Base-by-base conservation (phyloP, 1,140 invertebrate genomes). In the Eubasilissa regina region DNA sequence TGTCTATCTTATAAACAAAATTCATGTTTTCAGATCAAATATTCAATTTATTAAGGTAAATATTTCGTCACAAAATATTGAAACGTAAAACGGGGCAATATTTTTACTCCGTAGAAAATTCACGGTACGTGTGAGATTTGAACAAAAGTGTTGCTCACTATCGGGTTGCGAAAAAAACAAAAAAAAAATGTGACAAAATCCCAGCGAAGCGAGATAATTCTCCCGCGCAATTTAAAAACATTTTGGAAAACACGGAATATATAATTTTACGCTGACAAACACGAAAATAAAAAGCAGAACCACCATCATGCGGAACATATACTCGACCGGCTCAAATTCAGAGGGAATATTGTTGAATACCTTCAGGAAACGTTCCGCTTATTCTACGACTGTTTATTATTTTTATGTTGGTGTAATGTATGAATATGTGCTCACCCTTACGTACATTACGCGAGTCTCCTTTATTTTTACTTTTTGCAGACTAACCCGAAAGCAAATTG, bases 181-280 rank as follows among this genome's bases (percentile, higher is more conserved):
- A 55, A 55, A 56, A 15, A 56, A 56, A 35, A 19, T 15, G 53
- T 21, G 25, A 62, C 25, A 62, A 62, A 62, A 43, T 12, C 25
- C 25, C 21, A 35, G 19, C 58, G 0, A 19, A 13, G 10, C 9
- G 0, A 62, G 58, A 62, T 62, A 62, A 21, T 35, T 35, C 25
- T 25, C 12, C 58, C 58, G 25, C 21, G 13, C 58, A 25, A 17
- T 62, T 62, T 21, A 7, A 35, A 62, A 62, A 21, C 21, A 35
- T 60, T 60, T 60, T 21, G 58, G 8, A 62, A 13, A 62, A 62
- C 58, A 62, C 9, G 25, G 21, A 62, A 62, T 62, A 62, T 62
- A 11, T 62, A 62, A 62, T 62, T 62, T 62, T 62, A 25, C 25
- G 58, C 58, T 62, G 58, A 62, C 58, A 62, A 62, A 62, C 58